Base-by-base conservation (phyloP, 1,140 invertebrate genomes). In the Lutraria rhynchaena region DNA sequence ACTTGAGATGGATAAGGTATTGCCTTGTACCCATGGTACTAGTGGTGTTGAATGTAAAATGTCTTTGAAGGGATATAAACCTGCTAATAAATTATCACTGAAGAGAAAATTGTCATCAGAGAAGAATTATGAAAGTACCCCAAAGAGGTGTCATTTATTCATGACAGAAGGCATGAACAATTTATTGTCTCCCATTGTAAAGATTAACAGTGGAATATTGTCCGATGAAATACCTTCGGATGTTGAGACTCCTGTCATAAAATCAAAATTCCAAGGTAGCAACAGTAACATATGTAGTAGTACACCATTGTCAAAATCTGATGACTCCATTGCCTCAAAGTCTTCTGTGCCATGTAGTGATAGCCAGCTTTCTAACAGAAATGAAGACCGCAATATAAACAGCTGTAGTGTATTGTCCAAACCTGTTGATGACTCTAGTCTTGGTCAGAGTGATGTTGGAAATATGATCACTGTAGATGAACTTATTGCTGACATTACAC, bases 41-140 rank as follows among this genome's bases (percentile, higher is more conserved):
- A n/a, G n/a, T n/a, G n/a, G n/a, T n/a, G n/a, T n/a, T n/a, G n/a
- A n/a, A n/a, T n/a, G n/a, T n/a, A n/a, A n/a, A n/a, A n/a, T n/a
- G n/a, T n/a, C n/a, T n/a, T n/a, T n/a, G n/a, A n/a, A n/a, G n/a
- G n/a, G n/a, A n/a, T n/a, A n/a, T n/a, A n/a, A n/a, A n/a, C n/a
- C n/a, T n/a, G n/a, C n/a, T n/a, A n/a, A n/a, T n/a, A n/a, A n/a
- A n/a, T 3, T 24, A 19, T 33, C 7, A 15, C 33, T 19, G 31
- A 63, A 63, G 44, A 63, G 60, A 44, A 67, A 67, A 49, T 3
- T 37, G n/a, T 49, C 63, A 1, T 67, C 44, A 31, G 63, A 67
- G 13, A 33, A 22, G 37, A 41, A 7, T 19, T 46, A 67, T 49
- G 63, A 67, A 41, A 67, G 19, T 5, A 67, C 63, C n/a, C 63